Evolutionary conservation across 1,140 invertebrate genomes (phyloP).

Genomic region (Leptopilina boulardi): DNA sequence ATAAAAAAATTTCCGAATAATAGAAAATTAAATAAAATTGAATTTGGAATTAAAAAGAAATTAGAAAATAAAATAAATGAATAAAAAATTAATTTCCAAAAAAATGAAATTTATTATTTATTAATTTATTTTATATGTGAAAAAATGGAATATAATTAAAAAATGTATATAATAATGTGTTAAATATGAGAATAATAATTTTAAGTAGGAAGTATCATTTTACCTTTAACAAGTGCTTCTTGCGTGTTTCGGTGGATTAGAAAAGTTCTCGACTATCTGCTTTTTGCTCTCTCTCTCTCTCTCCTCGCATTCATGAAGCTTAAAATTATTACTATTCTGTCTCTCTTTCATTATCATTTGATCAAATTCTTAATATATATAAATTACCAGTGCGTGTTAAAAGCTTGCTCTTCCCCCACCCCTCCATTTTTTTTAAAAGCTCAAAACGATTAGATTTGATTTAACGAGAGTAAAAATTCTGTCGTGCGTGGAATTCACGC

Average conservation of each 20-base stretch:
- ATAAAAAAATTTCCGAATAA: too few species aligned
- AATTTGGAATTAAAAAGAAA: too few species aligned
- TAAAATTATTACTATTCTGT: neutral
- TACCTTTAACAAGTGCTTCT: constrained; percentile 9
- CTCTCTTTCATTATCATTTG: constrained; percentile 5
- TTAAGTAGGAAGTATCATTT: constrained; percentile 17
- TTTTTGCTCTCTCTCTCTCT: too few species aligned
- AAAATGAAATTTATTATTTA: too few species aligned
- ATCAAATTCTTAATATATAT: constrained; percentile 20
- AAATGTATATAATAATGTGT: neutral
- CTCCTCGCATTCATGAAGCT: neutral
- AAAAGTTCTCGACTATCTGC: neutral
- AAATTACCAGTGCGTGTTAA: constrained; percentile 17
- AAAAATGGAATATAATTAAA: too few species aligned
- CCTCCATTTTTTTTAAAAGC: neutral
- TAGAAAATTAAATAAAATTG: too few species aligned
- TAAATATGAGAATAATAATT: constrained; percentile 2
- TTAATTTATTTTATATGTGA: too few species aligned
- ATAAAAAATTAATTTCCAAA: too few species aligned
- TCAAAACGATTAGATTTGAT: constrained; percentile 23
- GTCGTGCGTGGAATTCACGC: neutral
- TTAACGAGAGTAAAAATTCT: constrained; percentile 8
- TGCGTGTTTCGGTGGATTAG: neutral
- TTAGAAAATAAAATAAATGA: too few species aligned
- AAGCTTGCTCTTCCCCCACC: too few species aligned